phyloP scores from a whole-genome alignment of 30 jellyfish, hydroid and myxozoan species.

The Rhopilema esculentum region DNA sequence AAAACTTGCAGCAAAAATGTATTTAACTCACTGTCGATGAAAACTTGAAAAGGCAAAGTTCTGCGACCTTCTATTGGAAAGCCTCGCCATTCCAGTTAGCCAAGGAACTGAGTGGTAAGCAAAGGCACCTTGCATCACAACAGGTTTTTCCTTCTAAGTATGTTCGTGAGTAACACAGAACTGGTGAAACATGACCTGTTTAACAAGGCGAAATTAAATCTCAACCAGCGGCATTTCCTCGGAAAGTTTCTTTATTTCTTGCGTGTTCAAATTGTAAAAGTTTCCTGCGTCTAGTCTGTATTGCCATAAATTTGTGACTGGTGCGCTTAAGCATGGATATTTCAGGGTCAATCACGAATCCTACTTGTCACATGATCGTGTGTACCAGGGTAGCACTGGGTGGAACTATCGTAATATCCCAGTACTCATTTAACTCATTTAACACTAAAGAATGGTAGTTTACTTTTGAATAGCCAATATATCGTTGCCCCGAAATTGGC shows the following conservation, averaged over 20 bases:
- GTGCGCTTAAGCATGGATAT: not conserved
- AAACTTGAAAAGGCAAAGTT: no score
- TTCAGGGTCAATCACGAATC: not conserved
- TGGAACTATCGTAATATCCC: no score
- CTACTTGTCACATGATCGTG: no score
- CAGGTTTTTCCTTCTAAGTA: not conserved
- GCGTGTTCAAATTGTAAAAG: not conserved
- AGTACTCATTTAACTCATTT: no score
- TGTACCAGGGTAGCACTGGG: no score
- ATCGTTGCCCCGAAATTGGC: no score
- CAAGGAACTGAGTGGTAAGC: not conserved
- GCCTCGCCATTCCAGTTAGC: no score
- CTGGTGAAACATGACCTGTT: not conserved
- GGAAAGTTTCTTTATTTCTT: not conserved
- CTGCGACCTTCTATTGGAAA: no score
- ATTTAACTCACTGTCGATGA: no score
- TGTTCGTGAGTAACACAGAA: not conserved
- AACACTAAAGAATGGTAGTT: no score
- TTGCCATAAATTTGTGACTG: not conserved
- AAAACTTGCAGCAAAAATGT: no score
- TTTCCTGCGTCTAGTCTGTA: not conserved
- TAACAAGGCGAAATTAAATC: not conserved
- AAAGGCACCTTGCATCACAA: not conserved
- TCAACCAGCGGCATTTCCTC: constrained; percentile 21
- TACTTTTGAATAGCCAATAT: no score